Base-by-base conservation (phyloP, 2,888 invertebrate species). In the Cheilosia pagana region DNA sequence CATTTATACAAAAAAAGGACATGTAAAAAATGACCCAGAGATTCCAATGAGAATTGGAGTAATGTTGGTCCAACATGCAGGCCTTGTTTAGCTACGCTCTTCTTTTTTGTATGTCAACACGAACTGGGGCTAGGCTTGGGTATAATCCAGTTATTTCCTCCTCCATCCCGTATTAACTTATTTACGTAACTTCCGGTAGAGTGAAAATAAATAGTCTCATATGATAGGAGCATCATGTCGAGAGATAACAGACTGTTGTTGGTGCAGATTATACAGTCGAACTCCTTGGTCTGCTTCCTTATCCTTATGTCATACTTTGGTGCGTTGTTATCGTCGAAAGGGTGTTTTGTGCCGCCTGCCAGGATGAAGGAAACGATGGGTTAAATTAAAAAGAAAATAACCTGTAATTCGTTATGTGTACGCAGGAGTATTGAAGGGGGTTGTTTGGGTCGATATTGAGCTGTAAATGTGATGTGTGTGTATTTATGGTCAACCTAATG, bases 321-420 rank as follows among this genome's bases (percentile, higher is more conserved):
- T 45, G 45, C 43, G 6, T 50, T 50, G 50, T 60, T 53, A 41
- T 71, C 43, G 43, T 45, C 41, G 48, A 45, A 39, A 70, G 57
- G 63, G 59, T 71, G 63, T 31, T 65, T 50, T 53, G 41, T 16
- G 14, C 5, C 23, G 31, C 39, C 10, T 48, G 39, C 16, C 23
- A 6, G 12, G 35, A 21, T 10, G 48, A 45, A 70, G 23, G 83
- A 86, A 89, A 86, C 88, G 88, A 89, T 89, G 88, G 87, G 78
- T 87, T 87, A 88, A 89, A 89, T 89, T 89, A 89, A 88, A 89
- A 88, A 87, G 88, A 87, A 88, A 88, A 89, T 88, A 87, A 87
- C 87, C 88, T 81, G 87, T 88, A 88, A 89, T 89, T 88, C 87
- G 88, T 89, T 88, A 88, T 86, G 85, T 87, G 83, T 82, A 14